Percentiles rank a stretch among this genome's conserved stretches.
Conservation (phyloP, 1,140 invertebrate genomes). For the Hypsibius dujardini region DNA sequence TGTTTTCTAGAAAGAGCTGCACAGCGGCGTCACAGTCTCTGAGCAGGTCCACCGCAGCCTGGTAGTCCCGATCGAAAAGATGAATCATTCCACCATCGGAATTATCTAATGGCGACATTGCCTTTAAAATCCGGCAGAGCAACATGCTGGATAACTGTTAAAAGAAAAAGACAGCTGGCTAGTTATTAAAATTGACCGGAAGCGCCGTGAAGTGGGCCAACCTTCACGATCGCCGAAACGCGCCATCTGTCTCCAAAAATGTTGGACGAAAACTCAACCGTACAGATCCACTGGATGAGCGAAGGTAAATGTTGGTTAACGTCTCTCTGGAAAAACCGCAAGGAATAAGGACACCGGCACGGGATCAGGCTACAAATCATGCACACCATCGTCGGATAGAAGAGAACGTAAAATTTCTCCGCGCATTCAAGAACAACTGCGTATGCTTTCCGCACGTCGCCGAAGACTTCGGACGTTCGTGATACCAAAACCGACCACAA, state of each 20-base stretch:
- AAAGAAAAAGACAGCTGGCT: neutral
- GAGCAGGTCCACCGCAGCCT: neutral
- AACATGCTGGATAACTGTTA: conserved; percentile 14
- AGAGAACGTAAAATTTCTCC: conserved; percentile 3
- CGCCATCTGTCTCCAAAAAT: conserved; percentile 10
- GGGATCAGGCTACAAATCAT: neutral
- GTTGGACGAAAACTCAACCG: neutral
- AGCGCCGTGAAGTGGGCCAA: neutral
- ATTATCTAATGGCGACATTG: neutral
- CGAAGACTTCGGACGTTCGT: conserved; percentile 5
- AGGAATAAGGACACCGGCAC: neutral
- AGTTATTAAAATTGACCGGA: neutral
- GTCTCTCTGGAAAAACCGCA: neutral
- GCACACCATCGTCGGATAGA: conserved; percentile 1
- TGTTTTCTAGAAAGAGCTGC: neutral
- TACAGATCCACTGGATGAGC: conserved; percentile 2
- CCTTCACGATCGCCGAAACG: neutral
- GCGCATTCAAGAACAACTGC: neutral
- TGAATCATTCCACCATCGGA: neutral
- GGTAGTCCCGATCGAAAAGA: conserved; percentile 11
- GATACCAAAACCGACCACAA: neutral
- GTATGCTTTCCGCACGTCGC: conserved; percentile 12
- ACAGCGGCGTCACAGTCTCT: conserved; percentile 2
- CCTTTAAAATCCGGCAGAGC: neutral
- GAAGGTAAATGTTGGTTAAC: neutral